These are phyloP conservation scores for Ictalurus punctatus DNA, from an alignment of 2,113 vertebrate species.

Conservation along the genomic window DNA sequence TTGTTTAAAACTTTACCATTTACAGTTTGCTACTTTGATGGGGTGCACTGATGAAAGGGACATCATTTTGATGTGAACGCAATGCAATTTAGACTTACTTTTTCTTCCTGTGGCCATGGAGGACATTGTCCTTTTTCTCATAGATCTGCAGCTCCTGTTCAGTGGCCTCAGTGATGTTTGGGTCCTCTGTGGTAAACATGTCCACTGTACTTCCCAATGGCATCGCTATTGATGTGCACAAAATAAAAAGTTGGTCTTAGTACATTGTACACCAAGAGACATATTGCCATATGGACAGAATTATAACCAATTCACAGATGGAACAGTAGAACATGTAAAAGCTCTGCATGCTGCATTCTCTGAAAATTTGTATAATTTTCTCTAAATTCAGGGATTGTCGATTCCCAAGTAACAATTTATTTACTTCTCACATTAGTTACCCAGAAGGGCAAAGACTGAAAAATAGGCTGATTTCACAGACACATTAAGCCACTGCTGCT, in stretches of 20 bases:
- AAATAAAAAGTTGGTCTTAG: not conserved
- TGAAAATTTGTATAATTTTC: not conserved
- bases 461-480: not conserved
- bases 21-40: not conserved
- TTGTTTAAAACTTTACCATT: not conserved
- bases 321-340: not conserved
- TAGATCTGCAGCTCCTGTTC: constrained; percentile 64
- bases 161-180: constrained; percentile 58
- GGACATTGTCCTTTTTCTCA: constrained; percentile 63
- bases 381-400: not conserved
- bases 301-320: not conserved
- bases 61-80: not conserved
- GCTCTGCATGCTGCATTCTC: not conserved
- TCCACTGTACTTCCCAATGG: constrained; percentile 64
- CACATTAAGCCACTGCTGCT: not conserved
- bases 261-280: not conserved
- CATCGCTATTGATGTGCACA: constrained; percentile 56
- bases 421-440: not conserved
- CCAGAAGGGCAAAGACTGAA: not conserved
- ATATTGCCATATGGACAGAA: not conserved
- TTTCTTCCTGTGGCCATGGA: constrained; percentile 61
- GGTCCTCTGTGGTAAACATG: constrained; percentile 64
- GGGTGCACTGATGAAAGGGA: not conserved
- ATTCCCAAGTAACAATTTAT: not conserved
- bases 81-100: constrained; percentile 42